Conservation (phyloP, 2,113 vertebrate species). For the Bujurquina vittata region DNA sequence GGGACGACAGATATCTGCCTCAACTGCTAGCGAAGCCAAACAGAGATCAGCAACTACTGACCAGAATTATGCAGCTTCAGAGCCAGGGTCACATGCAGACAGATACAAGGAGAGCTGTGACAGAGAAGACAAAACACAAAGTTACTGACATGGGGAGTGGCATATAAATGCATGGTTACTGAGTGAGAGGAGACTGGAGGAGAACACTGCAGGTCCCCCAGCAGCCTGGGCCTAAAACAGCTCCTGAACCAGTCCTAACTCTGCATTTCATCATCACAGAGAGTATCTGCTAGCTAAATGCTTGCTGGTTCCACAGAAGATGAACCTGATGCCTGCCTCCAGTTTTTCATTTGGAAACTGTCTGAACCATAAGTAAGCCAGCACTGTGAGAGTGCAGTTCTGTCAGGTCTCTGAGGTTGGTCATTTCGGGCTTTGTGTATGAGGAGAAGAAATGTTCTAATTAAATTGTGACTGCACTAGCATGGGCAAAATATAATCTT, state of each 20-base stretch:
- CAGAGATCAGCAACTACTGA: background rate
- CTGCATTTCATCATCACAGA: background rate
- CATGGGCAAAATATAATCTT: too few species aligned
- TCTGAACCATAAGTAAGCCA: too few species aligned
- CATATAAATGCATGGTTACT: background rate
- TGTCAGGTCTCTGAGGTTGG: too few species aligned
- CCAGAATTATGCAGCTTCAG: background rate
- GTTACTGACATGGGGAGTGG: too few species aligned
- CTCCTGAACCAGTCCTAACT: background rate
- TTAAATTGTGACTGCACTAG: too few species aligned
- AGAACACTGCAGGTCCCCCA: background rate
- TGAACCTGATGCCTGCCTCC: background rate
- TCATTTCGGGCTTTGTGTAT: too few species aligned
- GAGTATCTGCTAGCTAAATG: background rate
- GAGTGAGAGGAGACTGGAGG: background rate
- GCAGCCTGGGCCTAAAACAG: background rate
- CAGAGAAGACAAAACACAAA: background rate
- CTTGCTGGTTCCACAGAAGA: background rate
- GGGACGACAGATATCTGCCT: background rate
- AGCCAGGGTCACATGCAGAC: background rate
- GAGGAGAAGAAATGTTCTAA: too few species aligned
- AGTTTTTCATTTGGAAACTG: too few species aligned
- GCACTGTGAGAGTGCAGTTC: too few species aligned
- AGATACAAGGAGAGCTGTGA: background rate
- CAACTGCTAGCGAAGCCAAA: background rate